These are phyloP conservation scores for Hirudinaria manillensis DNA, from an alignment of 2,888 invertebrate genomes.

Conservation along the genomic window DNA sequence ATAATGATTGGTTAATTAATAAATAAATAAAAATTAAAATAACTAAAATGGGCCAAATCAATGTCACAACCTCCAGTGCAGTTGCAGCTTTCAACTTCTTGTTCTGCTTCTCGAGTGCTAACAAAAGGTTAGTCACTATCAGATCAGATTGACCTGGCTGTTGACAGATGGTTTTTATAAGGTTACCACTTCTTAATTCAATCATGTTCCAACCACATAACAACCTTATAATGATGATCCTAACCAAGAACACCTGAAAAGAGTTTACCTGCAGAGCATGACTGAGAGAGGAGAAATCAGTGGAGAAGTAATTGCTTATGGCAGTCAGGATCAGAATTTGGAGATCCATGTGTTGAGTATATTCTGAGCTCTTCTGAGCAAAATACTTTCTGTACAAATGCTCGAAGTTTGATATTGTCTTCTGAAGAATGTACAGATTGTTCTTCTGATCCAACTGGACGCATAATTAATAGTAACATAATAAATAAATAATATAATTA, in stretches of 20 bases:
- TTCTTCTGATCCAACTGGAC: slow-evolving; percentile 82
- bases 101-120: slow-evolving; percentile 3
- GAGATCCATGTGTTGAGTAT: slow-evolving; percentile 66
- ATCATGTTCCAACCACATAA: too few species aligned
- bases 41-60: neutral
- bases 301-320: slow-evolving; percentile 67
- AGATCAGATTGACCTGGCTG: slow-evolving; percentile 1
- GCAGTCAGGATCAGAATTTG: slow-evolving; percentile 64
- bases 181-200: too few species aligned
- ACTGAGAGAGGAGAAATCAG: slow-evolving; percentile 65
- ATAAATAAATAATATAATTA: too few species aligned
- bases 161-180: neutral
- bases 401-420: slow-evolving; percentile 73
- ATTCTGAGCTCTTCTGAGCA: slow-evolving; percentile 58
- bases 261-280: slow-evolving; percentile 58
- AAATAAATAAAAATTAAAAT: too few species aligned
- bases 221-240: too few species aligned
- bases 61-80: slow-evolving; percentile 9
- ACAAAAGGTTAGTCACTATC: slow-evolving; percentile 5
- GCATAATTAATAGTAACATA: too few species aligned
- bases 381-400: slow-evolving; percentile 68
- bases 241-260: neutral
- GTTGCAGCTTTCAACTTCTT: slow-evolving; percentile 23
- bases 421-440: slow-evolving; percentile 77
- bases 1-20: too few species aligned